Conservation (phyloP, 2,888 invertebrate genomes). For the Boloria selene region DNA sequence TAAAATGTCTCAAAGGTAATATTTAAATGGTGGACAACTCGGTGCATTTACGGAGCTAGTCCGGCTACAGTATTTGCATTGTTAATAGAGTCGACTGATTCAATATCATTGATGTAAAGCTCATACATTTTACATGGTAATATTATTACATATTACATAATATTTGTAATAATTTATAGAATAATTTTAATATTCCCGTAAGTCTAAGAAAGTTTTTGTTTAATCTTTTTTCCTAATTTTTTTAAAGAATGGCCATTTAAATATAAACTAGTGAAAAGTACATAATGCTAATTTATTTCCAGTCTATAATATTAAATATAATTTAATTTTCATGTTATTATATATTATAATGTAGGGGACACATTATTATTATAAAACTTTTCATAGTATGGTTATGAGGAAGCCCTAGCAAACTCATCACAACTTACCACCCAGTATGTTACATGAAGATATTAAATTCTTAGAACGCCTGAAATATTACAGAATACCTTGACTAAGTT, state of each 20-base stretch:
- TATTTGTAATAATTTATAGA: neutral
- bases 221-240: too few species aligned
- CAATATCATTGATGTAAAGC: slow-evolving; percentile 64
- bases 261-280: too few species aligned
- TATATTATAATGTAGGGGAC: neutral
- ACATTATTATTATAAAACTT: too few species aligned
- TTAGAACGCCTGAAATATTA: slow-evolving; percentile 1
- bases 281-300: too few species aligned
- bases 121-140: neutral
- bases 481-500: neutral
- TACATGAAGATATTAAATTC: slow-evolving; percentile 19
- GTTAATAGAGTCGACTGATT: slow-evolving; percentile 74
- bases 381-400: slow-evolving; percentile 3
- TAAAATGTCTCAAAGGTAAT: slow-evolving; percentile 15
- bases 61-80: slow-evolving; percentile 69
- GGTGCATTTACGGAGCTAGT: slow-evolving; percentile 68
- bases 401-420: slow-evolving; percentile 6
- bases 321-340: neutral
- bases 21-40: slow-evolving; percentile 47
- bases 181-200: neutral
- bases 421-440: slow-evolving; percentile 4
- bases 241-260: too few species aligned
- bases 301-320: too few species aligned
- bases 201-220: too few species aligned
- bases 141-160: neutral